Percentiles rank a stretch among this genome's conserved stretches.
phyloP scores from a whole-genome alignment of 2,888 invertebrate genomes.

The Mesochorus sp. region DNA sequence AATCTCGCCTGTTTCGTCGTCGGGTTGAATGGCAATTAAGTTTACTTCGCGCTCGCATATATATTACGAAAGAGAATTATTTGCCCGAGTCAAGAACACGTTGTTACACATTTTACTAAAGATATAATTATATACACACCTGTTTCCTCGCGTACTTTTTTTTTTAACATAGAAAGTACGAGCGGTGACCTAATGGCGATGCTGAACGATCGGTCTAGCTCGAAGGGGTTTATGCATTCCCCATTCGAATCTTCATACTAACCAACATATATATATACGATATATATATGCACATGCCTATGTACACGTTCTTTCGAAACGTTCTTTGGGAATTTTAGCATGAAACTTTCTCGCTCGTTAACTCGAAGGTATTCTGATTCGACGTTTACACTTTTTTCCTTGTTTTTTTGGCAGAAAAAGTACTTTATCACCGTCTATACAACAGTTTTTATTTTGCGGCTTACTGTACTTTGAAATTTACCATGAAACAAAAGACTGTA shows the following conservation, averaged over 20 bases:
- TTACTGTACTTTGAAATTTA: neutral
- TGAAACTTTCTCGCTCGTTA: slow-evolving; percentile 23
- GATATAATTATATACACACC: neutral
- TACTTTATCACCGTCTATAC: neutral
- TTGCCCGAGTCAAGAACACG: neutral
- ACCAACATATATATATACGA: neutral
- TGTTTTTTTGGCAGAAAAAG: neutral
- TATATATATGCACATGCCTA: neutral
- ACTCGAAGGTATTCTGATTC: neutral
- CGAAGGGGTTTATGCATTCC: neutral
- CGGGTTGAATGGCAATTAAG: slow-evolving; percentile 34
- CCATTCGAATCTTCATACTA: slow-evolving; percentile 6
- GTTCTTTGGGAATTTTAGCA: neutral
- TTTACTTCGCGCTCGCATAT: slow-evolving; percentile 17
- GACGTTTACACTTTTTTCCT: neutral
- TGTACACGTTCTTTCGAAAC: neutral
- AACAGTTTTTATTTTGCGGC: neutral
- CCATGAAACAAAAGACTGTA: no score
- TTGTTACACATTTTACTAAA: slow-evolving; percentile 4
- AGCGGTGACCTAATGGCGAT: slow-evolving; percentile 44
- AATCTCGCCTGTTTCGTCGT: slow-evolving; percentile 14
- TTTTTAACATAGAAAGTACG: slow-evolving; percentile 8
- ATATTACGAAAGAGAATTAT: slow-evolving; percentile 41
- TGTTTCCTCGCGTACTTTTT: neutral
- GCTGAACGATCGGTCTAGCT: neutral